These are phyloP conservation scores for Tapirus indicus DNA, from an alignment of 2,797 vertebrate species.

Conservation along the genomic window DNA sequence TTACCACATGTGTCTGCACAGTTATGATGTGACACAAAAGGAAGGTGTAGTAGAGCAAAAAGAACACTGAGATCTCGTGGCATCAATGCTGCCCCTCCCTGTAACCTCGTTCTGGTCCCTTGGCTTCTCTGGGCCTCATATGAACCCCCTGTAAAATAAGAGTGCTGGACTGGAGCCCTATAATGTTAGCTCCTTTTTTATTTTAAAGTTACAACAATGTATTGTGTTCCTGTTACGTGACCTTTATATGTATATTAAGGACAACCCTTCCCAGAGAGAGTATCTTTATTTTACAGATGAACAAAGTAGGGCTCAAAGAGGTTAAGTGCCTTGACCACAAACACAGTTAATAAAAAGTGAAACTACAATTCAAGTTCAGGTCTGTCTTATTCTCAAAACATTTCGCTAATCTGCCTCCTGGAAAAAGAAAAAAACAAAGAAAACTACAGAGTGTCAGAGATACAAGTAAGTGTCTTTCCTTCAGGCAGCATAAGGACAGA, in stretches of 20 bases:
- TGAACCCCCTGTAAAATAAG: not conserved
- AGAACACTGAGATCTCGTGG: not conserved
- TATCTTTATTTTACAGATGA: not conserved
- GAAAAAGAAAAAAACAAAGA: not conserved
- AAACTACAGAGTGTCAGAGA: not conserved
- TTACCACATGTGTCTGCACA: not conserved
- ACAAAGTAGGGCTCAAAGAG: not conserved
- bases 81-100: not conserved
- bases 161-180: not conserved
- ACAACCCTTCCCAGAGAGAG: not conserved
- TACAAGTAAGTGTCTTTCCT: not conserved
- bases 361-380: slow-evolving; percentile 11
- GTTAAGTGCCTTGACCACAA: not conserved
- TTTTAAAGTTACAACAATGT: not conserved
- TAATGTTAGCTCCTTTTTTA: not conserved
- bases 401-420: not conserved
- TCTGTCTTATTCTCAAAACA: slow-evolving; percentile 2
- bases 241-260: not conserved
- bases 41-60: rapidly evolving
- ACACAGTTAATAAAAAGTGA: slow-evolving; percentile 21
- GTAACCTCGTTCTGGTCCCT: not conserved
- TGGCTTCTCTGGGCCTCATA: not conserved
- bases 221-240: not conserved
- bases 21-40: not conserved
- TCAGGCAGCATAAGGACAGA: not conserved